Conservation (phyloP, 1,140 invertebrate genomes). For the Probaryconus sp. region DNA sequence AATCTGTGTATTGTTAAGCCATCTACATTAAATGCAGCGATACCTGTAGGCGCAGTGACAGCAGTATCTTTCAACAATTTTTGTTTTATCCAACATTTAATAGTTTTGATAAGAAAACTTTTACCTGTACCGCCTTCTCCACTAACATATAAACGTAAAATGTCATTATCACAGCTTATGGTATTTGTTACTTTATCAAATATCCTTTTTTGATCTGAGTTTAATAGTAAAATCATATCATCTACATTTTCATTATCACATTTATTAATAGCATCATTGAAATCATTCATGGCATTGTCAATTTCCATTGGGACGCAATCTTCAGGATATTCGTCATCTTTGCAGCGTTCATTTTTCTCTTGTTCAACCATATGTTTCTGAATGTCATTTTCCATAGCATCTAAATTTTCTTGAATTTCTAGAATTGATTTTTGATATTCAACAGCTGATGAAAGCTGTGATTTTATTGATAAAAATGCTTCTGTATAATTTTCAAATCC, state of each 20-base stretch:
- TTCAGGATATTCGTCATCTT: conserved; percentile 13
- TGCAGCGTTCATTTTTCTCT: conserved; percentile 11
- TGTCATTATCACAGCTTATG: conserved; percentile 15
- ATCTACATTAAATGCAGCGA: conserved; percentile 49
- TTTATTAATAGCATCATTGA: conserved; percentile 44
- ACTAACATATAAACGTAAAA: conserved; percentile 49
- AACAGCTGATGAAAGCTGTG: conserved; percentile 31
- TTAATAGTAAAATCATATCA: conserved; percentile 57
- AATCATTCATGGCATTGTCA: conserved; percentile 60
- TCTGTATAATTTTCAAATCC: conserved; percentile 47
- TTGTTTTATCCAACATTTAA: conserved; percentile 40
- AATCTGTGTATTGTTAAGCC: conserved; percentile 59
- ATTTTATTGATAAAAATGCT: conserved; percentile 45
- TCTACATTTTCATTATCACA: conserved; percentile 36
- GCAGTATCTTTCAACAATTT: conserved; percentile 24
- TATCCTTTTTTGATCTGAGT: conserved; percentile 62
- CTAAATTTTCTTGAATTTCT: conserved; percentile 47
- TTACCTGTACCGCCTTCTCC: conserved; percentile 61
- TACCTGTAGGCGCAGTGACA: conserved; percentile 10
- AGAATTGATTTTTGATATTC: conserved; percentile 58
- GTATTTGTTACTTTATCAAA: conserved; percentile 52
- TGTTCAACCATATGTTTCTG: conserved; percentile 38
- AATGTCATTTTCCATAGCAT: conserved; percentile 45
- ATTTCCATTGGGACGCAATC: conserved; percentile 45
- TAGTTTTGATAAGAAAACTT: conserved; percentile 53